Conservation (phyloP, 1,140 invertebrate species). For the Pristionchus pacificus region DNA sequence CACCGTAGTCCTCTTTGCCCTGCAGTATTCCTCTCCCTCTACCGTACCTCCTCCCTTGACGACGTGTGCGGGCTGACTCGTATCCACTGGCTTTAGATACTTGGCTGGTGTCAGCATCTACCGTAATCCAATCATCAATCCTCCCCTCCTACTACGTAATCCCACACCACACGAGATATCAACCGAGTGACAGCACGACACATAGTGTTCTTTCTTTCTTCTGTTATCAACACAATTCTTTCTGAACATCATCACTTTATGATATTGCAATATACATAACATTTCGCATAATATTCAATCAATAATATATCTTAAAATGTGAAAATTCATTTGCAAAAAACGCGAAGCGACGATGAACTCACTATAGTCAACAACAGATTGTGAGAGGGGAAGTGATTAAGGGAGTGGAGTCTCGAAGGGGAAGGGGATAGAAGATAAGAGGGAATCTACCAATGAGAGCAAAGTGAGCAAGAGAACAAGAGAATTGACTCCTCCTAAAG, state of each 20-base stretch:
- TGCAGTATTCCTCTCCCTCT: neutral
- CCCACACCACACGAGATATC: neutral
- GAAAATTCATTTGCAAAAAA: too few species aligned
- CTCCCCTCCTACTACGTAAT: neutral
- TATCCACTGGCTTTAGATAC: neutral
- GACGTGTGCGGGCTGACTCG: neutral
- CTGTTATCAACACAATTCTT: neutral
- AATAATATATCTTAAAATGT: neutral
- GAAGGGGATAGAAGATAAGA: neutral
- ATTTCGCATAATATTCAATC: neutral
- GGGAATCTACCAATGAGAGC: too few species aligned
- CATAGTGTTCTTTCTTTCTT: neutral
- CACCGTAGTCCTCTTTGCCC: too few species aligned
- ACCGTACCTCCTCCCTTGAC: neutral
- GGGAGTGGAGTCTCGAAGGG: too few species aligned
- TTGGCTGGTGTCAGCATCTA: too few species aligned
- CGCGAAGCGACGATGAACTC: too few species aligned
- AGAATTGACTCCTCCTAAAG: too few species aligned
- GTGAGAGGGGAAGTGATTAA: too few species aligned
- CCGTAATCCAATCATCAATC: too few species aligned
- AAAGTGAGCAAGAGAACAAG: too few species aligned
- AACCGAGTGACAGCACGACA: neutral
- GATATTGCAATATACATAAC: neutral
- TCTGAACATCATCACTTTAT: neutral
- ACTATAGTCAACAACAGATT: too few species aligned